Conservation (phyloP, 1,140 invertebrate genomes). For the Mactra quadrangularis region DNA sequence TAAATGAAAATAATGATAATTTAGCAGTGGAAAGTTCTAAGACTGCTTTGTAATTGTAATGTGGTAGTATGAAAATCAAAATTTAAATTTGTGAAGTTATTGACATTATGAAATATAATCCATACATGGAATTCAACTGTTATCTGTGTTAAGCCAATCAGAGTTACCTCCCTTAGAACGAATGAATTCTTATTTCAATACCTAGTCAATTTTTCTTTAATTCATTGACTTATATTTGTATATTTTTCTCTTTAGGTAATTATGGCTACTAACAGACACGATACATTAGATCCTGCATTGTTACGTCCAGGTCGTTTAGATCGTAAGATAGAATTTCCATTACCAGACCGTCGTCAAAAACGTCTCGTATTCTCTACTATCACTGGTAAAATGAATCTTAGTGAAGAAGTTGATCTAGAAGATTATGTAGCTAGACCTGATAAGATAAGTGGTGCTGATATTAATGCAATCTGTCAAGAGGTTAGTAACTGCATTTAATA, state of each 20-base stretch:
- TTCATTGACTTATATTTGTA: no score
- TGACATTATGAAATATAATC: no score
- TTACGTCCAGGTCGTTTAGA: conserved; percentile 98
- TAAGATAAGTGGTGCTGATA: conserved; percentile 99
- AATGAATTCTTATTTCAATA: conserved; percentile 35
- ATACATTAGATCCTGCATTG: conserved; percentile 98
- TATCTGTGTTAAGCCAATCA: no score
- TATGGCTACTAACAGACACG: conserved; percentile 99
- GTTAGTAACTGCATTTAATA: conserved; percentile 84
- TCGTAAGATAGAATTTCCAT: conserved; percentile 99
- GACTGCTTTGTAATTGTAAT: no score
- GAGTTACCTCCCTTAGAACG: no score
- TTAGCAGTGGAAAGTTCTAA: no score
- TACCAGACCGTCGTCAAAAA: conserved; percentile 99
- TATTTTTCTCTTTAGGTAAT: conserved; percentile 98
- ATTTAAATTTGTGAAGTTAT: no score
- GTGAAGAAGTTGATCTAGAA: conserved; percentile 99
- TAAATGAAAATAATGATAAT: no score
- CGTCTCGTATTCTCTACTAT: conserved; percentile 99
- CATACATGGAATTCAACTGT: no score
- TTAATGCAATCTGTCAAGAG: conserved; percentile 99
- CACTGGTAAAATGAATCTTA: conserved; percentile 99
- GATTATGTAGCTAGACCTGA: conserved; percentile 99
- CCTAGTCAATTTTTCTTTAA: no score
- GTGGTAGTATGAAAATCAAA: no score